Evolutionary conservation across 2,797 vertebrate genomes (phyloP).

Genomic region (Sphenodon punctatus): DNA sequence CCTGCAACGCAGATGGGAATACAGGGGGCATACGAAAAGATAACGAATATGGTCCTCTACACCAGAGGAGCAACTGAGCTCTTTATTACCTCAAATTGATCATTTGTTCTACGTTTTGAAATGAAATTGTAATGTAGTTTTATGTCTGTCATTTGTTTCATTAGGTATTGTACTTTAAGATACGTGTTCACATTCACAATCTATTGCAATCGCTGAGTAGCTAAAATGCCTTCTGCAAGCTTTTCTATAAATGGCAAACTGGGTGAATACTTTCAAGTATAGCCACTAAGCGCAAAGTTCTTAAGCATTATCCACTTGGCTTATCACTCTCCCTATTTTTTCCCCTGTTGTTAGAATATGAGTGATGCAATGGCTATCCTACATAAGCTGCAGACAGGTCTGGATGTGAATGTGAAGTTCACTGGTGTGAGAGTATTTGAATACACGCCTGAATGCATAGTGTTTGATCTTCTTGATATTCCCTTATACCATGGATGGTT

Average conservation of each 20-base stretch:
- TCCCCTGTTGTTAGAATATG: slow-evolving; percentile 87
- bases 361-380: slow-evolving; percentile 97
- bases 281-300: neutral
- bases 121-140: too few species aligned
- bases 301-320: neutral
- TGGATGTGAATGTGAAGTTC: slow-evolving; percentile 98
- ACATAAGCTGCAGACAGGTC: slow-evolving; percentile 96
- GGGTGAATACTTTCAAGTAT: neutral
- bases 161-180: too few species aligned
- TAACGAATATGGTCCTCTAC: too few species aligned
- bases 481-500: slow-evolving; percentile 98
- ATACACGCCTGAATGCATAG: slow-evolving; percentile 98
- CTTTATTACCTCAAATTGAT: too few species aligned
- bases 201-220: neutral
- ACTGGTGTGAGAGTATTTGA: slow-evolving; percentile 96
- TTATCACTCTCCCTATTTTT: slow-evolving; percentile 8
- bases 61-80: too few species aligned
- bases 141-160: too few species aligned
- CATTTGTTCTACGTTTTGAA: too few species aligned
- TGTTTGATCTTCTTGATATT: slow-evolving; percentile 98
- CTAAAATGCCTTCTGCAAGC: neutral
- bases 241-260: neutral
- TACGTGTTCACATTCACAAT: too few species aligned
- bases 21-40: too few species aligned
- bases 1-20: too few species aligned